phyloP scores from a whole-genome alignment of 2,113 vertebrate species.

The Furnarius figulus region DNA sequence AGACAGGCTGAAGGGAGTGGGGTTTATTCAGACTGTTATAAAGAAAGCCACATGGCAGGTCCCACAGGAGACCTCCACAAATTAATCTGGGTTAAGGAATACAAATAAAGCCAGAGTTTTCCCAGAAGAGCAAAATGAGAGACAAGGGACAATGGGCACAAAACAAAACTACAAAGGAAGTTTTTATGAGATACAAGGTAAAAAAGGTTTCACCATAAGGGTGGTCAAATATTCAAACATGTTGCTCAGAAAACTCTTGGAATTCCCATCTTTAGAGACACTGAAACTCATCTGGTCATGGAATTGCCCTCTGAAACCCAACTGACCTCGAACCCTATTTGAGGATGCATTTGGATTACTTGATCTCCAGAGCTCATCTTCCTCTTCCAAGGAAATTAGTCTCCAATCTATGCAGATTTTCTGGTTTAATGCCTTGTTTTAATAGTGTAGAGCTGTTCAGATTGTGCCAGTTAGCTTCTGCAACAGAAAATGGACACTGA shows the following conservation, averaged over 20 bases:
- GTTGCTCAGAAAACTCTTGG: background rate
- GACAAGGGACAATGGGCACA: background rate
- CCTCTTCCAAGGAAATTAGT: background rate
- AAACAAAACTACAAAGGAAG: background rate
- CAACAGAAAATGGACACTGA: background rate
- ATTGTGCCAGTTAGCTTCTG: background rate
- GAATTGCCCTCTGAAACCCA: background rate
- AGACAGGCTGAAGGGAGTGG: background rate
- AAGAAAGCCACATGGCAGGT: background rate
- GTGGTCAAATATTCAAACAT: background rate
- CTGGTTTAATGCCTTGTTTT: background rate
- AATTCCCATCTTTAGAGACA: background rate
- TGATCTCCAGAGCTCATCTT: background rate
- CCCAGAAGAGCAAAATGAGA: background rate
- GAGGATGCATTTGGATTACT: background rate
- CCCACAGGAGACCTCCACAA: background rate
- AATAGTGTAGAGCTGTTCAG: background rate
- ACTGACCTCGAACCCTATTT: rapidly evolving
- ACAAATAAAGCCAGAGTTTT: background rate
- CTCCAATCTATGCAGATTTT: background rate
- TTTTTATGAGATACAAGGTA: background rate
- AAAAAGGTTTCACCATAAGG: background rate
- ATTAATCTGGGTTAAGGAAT: background rate
- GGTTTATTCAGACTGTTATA: background rate
- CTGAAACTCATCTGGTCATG: background rate